Conservation (phyloP, 1,140 invertebrate species). For the Holcopasites calliopsidis region DNA sequence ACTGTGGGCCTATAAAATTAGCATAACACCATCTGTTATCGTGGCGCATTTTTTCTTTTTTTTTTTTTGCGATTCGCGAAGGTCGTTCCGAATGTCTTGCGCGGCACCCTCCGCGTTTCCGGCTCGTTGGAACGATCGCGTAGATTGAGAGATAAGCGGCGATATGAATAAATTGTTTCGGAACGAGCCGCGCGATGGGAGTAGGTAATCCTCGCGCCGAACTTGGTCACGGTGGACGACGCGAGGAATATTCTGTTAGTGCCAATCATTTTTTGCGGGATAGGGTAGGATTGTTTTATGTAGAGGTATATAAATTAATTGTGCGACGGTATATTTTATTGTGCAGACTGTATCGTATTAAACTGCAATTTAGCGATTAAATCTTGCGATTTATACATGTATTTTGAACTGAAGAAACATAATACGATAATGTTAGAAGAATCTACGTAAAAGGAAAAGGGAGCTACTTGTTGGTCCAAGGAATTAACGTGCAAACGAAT, state of each 20-base stretch:
- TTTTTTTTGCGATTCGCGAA: not conserved
- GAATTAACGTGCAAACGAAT: not conserved
- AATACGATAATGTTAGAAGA: no score
- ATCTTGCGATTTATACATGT: no score
- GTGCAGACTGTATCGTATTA: no score
- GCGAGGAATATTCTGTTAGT: not conserved
- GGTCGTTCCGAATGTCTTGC: constrained; percentile 1
- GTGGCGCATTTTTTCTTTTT: not conserved
- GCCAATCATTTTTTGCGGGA: no score
- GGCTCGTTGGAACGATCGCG: constrained; percentile 1
- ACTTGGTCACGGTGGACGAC: not conserved
- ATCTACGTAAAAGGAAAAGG: not conserved
- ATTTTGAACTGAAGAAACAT: no score
- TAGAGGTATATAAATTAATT: no score
- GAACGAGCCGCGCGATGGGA: not conserved
- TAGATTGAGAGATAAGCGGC: constrained; percentile 16
- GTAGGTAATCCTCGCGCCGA: not conserved
- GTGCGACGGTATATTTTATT: no score
- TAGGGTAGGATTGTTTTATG: no score
- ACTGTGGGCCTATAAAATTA: constrained; percentile 26
- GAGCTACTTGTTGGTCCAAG: not conserved
- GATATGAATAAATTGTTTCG: constrained; percentile 11
- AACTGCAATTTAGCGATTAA: no score
- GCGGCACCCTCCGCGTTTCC: constrained; percentile 11
- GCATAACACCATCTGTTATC: constrained; percentile 32